These are phyloP conservation scores for Potamarius usumacintae DNA, from an alignment of 2,113 vertebrate species.

Conservation along the genomic window DNA sequence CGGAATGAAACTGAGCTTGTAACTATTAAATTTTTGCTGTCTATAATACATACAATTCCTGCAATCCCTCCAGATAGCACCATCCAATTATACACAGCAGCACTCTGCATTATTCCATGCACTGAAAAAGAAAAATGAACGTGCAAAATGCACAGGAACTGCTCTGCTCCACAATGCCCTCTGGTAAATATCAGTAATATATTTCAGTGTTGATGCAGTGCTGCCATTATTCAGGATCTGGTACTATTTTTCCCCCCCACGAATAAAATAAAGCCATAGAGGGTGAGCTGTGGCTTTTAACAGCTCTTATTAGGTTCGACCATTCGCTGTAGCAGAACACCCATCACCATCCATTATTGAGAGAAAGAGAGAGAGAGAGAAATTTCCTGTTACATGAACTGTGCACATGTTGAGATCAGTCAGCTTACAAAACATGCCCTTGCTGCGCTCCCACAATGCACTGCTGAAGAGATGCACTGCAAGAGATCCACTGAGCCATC, in stretches of 20 bases:
- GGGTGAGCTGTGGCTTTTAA: conserved; percentile 49
- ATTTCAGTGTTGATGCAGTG: conserved; percentile 37
- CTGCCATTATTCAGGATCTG: conserved; percentile 37
- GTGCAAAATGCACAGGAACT: conserved; percentile 33
- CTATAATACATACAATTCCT: conserved; percentile 5
- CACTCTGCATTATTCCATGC: conserved; percentile 3
- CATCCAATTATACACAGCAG: conserved; percentile 27
- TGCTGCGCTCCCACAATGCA: conserved; percentile 42
- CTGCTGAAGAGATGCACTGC: conserved; percentile 33
- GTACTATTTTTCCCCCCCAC: conserved; percentile 22
- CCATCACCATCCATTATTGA: conserved; percentile 41
- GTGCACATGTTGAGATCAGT: conserved; percentile 41
- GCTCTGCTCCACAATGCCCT: conserved; percentile 13
- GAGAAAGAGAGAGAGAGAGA: conserved; percentile 12
- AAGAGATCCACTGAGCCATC: conserved; percentile 46
- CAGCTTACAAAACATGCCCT: conserved; percentile 43
- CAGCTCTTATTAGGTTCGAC: conserved; percentile 38
- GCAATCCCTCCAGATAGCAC: not conserved
- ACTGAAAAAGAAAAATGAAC: conserved; percentile 23
- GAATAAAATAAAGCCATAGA: conserved; percentile 47
- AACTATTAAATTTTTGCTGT: not conserved
- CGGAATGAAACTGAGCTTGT: not conserved
- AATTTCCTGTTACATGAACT: conserved; percentile 26
- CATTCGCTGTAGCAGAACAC: conserved; percentile 21
- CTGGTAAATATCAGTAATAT: conserved; percentile 41